Percentiles rank a stretch among this genome's conserved stretches.
Conservation (phyloP, 1,140 invertebrate species). For the Lerema accius region DNA sequence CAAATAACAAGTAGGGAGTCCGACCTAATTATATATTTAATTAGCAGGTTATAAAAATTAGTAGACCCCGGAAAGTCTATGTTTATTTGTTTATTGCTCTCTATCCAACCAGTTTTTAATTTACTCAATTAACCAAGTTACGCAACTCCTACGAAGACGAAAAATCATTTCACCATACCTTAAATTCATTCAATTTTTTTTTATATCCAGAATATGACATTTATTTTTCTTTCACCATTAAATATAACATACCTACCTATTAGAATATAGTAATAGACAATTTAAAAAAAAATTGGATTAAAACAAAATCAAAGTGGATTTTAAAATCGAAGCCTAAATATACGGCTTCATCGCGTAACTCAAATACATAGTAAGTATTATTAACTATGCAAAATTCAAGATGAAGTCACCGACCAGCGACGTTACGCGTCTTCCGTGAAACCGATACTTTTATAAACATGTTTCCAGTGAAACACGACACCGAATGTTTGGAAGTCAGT, state of each 20-base stretch:
- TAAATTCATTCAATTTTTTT: too few species aligned
- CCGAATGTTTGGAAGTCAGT: slow-evolving; percentile 43
- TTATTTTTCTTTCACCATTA: too few species aligned
- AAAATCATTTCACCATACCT: too few species aligned
- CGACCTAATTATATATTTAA: slow-evolving; percentile 56
- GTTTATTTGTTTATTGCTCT: slow-evolving; percentile 27
- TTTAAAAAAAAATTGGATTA: too few species aligned
- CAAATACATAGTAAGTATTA: too few species aligned
- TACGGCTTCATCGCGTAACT: too few species aligned
- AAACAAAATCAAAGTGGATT: too few species aligned
- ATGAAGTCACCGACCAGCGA: not conserved
- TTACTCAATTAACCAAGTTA: not conserved
- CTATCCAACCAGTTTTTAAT: slow-evolving; percentile 6
- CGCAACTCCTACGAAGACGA: too few species aligned
- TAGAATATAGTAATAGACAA: too few species aligned
- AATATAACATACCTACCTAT: too few species aligned
- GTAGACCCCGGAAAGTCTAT: slow-evolving; percentile 1
- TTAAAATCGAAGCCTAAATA: too few species aligned
- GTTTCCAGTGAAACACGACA: slow-evolving; percentile 47
- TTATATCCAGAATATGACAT: too few species aligned
- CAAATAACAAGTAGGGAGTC: slow-evolving; percentile 46
- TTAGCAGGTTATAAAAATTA: slow-evolving; percentile 41
- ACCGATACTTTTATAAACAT: slow-evolving; percentile 68
- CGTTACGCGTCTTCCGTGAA: slow-evolving; percentile 44
- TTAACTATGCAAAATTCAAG: not conserved